phyloP scores from a whole-genome alignment of 2,888 invertebrate genomes.

The Eudasyphora cyanicolor region DNA sequence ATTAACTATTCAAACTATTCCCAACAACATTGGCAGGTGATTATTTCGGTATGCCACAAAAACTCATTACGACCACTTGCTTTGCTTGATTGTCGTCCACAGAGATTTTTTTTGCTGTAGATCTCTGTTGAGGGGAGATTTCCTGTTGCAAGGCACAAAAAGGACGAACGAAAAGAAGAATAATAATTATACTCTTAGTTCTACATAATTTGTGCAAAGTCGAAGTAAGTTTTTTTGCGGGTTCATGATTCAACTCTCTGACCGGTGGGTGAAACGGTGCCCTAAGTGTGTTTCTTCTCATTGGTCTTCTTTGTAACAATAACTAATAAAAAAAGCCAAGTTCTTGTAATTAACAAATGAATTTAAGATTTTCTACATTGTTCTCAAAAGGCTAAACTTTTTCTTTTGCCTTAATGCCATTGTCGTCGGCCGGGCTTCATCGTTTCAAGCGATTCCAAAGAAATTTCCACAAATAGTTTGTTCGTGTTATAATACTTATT shows the following conservation, averaged over 20 bases:
- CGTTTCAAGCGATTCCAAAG: not conserved
- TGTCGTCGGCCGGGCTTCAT: not conserved
- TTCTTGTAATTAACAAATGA: conserved; percentile 49
- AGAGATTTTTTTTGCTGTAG: too few species aligned
- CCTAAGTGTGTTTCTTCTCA: not conserved
- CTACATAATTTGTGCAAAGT: conserved; percentile 14
- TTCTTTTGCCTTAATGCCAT: not conserved
- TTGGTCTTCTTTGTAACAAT: conserved; percentile 32
- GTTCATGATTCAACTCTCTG: conserved; percentile 10
- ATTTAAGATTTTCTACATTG: conserved; percentile 39
- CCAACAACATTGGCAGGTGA: too few species aligned
- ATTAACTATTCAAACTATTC: too few species aligned
- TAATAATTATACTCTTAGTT: not conserved
- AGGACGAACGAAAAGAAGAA: not conserved
- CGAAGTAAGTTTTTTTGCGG: not conserved
- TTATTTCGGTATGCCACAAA: not conserved
- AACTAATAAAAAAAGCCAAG: conserved; percentile 34
- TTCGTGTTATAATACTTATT: not conserved
- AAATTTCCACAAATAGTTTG: conserved; percentile 21
- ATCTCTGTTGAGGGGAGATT: conserved; percentile 35
- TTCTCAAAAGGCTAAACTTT: conserved; percentile 34
- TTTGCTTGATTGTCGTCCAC: not conserved
- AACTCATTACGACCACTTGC: not conserved
- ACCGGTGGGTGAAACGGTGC: too few species aligned
- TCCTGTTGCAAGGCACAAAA: not conserved